These are phyloP conservation scores for Melanotaenia duboulayi DNA, from an alignment of 2,113 vertebrate species.

Conservation along the genomic window DNA sequence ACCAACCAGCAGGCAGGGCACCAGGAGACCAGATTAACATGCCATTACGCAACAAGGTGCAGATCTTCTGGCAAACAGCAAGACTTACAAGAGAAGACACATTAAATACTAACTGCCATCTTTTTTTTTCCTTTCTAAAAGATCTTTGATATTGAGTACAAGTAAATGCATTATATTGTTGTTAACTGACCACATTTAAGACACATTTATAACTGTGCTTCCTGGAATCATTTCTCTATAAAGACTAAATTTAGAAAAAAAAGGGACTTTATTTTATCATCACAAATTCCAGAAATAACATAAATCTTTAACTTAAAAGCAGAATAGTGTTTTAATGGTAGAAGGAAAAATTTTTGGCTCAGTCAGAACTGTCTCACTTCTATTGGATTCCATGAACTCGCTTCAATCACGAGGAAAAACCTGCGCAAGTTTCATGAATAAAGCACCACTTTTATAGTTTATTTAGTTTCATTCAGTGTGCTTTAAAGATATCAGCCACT, in stretches of 20 bases:
- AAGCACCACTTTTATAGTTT: conserved; percentile 80
- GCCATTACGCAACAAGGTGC: conserved; percentile 56
- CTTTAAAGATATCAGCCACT: conserved; percentile 73
- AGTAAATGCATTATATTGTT: background rate
- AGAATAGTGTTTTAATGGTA: conserved; percentile 6
- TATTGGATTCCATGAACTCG: conserved; percentile 18
- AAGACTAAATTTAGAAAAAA: background rate
- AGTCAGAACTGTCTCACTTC: conserved; percentile 13
- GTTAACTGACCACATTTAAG: conserved; percentile 9
- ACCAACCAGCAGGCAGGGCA: conserved; percentile 36
- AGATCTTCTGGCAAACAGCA: conserved; percentile 38
- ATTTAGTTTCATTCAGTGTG: conserved; percentile 71
- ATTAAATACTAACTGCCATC: conserved; percentile 5
- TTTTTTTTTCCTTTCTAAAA: conserved; percentile 20
- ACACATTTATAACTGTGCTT: conserved; percentile 10
- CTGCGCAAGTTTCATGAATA: conserved; percentile 70
- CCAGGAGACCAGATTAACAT: conserved; percentile 37
- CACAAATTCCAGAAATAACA: background rate
- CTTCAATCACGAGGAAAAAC: conserved; percentile 38
- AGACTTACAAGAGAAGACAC: conserved; percentile 19
- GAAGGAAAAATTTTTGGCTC: conserved; percentile 18
- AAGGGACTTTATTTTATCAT: background rate
- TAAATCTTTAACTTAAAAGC: conserved; percentile 12
- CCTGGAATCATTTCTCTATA: background rate
- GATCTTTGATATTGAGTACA: background rate